A percentile compares a stretch with the other conserved stretches of the same genome.
These are phyloP conservation scores for Idaea dimidiata DNA, from an alignment of 2,888 invertebrate species.

Conservation along the genomic window DNA sequence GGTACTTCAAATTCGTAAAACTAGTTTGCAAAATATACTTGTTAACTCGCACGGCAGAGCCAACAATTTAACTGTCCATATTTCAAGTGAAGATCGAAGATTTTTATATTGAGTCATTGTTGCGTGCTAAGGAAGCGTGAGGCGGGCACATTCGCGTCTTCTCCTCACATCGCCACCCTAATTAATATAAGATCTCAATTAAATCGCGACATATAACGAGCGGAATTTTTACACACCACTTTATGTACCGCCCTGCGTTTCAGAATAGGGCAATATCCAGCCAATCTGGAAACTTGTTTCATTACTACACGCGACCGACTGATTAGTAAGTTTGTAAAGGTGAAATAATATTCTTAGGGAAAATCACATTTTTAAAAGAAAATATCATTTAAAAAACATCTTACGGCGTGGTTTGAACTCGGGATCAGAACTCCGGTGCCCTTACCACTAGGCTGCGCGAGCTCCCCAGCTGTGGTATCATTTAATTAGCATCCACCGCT, in stretches of 20 bases:
- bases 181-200: constrained; percentile 82
- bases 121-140: constrained; percentile 76
- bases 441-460: too few species aligned
- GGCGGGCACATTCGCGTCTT: constrained; percentile 69
- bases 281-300: constrained; percentile 64
- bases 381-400: too few species aligned
- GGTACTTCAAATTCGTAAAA: neutral
- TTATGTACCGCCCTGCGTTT: constrained; percentile 57
- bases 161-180: constrained; percentile 72
- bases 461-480: too few species aligned
- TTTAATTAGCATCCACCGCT: too few species aligned
- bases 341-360: neutral
- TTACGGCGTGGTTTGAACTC: too few species aligned
- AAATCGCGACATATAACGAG: constrained; percentile 78
- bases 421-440: too few species aligned
- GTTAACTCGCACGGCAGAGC: neutral
- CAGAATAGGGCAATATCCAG: constrained; percentile 63
- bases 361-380: too few species aligned
- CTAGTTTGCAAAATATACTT: constrained; percentile 4
- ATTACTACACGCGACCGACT: constrained; percentile 45
- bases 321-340: neutral
- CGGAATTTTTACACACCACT: constrained; percentile 67
- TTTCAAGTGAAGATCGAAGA: constrained; percentile 4
- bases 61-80: constrained; percentile 4
- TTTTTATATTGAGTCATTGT: constrained; percentile 33